Evolutionary conservation across 2,113 vertebrate genomes (phyloP), one percentile per base, ranked within the genome.

Genomic region (Jaculus jaculus): DNA sequence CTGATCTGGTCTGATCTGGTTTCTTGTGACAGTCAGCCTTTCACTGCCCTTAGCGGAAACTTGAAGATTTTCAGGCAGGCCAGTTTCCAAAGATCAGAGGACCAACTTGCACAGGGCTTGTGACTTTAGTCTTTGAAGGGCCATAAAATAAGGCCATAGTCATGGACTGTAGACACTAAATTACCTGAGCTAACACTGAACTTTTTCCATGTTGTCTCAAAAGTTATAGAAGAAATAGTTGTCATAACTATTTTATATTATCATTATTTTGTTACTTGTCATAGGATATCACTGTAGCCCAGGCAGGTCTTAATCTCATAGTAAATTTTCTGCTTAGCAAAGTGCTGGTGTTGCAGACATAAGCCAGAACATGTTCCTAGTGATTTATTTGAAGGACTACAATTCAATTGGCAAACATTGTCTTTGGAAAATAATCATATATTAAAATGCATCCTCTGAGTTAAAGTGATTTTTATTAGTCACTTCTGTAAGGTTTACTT

Each of bases 71-170:
- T 23, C 5, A 20, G 7, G 11, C 2, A 61, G 47, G 10, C 16
- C 37, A 28, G 24, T 94, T 96, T 82, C 61, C 71, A 79, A 90
- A 87, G 83, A 92, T 13, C 39, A 90, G 39, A 79, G 34, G 24
- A 58, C 42, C 47, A 63, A 17, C 7, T 21, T 73, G 42, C 74
- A 91, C 28, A 63, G 28, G 37, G 13, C 39, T 11, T 85, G 7
- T 20, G 9, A 23, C n/a, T 90, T 90, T 87, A 28, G 73, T 87
- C 65, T 87, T 68, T 79, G 5, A 5, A 81, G 16, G 34, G 63
- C 61, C 71, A 84, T 71, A 91, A 54, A 91, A 72, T 71, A 68
- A 69, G 28, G 42, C 23, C 34, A 72, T 20, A 20, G 2, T 77
- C 26, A 58, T 80, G 71, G n/a, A 82, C 73, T 92, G 83, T 88